Evolutionary conservation across 2,113 vertebrate genomes (phyloP).

Genomic region (Upupa epops): DNA sequence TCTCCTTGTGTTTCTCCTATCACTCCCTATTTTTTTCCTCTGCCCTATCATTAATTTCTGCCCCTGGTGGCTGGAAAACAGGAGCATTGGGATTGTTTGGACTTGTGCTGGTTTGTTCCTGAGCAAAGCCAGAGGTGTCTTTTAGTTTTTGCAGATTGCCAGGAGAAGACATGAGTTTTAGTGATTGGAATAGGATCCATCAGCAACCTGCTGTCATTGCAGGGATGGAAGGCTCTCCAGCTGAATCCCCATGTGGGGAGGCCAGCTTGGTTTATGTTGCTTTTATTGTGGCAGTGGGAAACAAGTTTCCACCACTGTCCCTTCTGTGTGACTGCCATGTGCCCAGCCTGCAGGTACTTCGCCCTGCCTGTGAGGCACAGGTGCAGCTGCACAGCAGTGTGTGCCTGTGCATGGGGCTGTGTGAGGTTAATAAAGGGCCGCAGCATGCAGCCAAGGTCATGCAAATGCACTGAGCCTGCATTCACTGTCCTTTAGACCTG

Average conservation of each 20-base stretch:
- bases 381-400: fast-evolving
- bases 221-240: fast-evolving
- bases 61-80: not conserved
- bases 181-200: not conserved
- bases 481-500: not conserved
- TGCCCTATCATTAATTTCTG: not conserved
- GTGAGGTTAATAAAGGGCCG: not conserved
- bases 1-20: not conserved
- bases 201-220: not conserved
- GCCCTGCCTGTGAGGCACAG: fast-evolving
- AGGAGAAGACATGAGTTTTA: not conserved
- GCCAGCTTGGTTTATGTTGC: not conserved
- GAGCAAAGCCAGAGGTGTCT: not conserved
- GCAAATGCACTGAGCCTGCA: not conserved
- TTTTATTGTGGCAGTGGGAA: not conserved
- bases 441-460: not conserved
- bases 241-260: fast-evolving
- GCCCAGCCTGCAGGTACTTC: not conserved
- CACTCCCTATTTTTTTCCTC: not conserved
- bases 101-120: not conserved
- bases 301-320: fast-evolving
- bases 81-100: not conserved
- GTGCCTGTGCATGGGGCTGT: fast-evolving
- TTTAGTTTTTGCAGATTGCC: not conserved
- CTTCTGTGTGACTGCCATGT: fast-evolving